Evolutionary conservation across 2,888 invertebrate genomes (phyloP).

Genomic region (Eumerus sabulonum): DNA sequence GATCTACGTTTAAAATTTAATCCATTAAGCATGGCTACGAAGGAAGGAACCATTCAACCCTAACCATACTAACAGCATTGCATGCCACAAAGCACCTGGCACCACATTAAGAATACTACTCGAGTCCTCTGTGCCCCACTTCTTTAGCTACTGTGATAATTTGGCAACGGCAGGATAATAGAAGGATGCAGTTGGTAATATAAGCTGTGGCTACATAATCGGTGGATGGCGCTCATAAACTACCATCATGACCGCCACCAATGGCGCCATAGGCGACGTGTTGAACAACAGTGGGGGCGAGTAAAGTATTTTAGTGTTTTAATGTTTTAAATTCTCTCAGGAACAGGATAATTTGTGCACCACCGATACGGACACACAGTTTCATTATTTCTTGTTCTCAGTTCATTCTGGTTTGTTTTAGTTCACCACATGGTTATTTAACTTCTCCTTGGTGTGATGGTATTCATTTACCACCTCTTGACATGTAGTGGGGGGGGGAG

Average conservation of each 20-base stretch:
- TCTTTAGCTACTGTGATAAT: constrained; percentile 29
- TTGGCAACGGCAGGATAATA: constrained; percentile 31
- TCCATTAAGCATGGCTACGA: constrained; percentile 15
- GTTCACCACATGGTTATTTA: neutral
- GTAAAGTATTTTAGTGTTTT: constrained; percentile 17
- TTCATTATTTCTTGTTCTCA: neutral
- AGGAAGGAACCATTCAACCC: constrained; percentile 7
- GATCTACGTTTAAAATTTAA: constrained; percentile 36
- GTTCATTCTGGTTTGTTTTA: neutral
- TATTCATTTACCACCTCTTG: constrained; percentile 2
- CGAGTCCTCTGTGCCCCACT: neutral
- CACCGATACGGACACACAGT: constrained; percentile 17
- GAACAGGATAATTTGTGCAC: constrained; percentile 45
- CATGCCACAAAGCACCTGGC: constrained; percentile 48
- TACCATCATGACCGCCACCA: constrained; percentile 2
- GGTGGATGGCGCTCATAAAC: constrained; percentile 14
- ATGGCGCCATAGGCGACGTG: too few relatives aligned
- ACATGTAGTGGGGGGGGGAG: neutral
- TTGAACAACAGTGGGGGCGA: too few relatives aligned
- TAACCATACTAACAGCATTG: constrained; percentile 22
- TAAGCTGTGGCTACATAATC: constrained; percentile 22
- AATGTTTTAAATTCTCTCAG: too few relatives aligned
- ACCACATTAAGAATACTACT: constrained; percentile 28
- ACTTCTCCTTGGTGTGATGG: neutral
- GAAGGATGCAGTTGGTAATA: constrained; percentile 22